phyloP scores from a whole-genome alignment of 2,888 invertebrate genomes.

The Sialis lutaria region DNA sequence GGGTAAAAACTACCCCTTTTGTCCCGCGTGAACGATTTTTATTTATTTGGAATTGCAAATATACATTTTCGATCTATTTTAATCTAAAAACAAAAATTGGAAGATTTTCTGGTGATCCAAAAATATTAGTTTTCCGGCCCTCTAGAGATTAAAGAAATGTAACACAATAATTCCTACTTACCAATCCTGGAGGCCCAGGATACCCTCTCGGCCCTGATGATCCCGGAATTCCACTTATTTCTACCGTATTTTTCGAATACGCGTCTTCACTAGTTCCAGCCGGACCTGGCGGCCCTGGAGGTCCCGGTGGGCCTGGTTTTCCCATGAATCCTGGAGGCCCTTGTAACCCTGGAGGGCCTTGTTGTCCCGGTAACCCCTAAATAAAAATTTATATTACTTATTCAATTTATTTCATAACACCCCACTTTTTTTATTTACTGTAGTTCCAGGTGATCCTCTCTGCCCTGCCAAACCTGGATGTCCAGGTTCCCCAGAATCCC shows the following conservation, averaged over 20 bases:
- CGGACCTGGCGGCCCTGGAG: slow-evolving; percentile 26
- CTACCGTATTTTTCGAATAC: slow-evolving; percentile 14
- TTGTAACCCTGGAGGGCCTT: slow-evolving; percentile 17
- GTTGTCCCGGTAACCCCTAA: slow-evolving; percentile 14
- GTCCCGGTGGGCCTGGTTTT: slow-evolving; percentile 26
- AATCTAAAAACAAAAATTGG: too few relatives aligned
- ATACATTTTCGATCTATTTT: too few relatives aligned
- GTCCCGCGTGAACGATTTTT: too few relatives aligned
- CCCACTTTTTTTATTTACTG: slow-evolving; percentile 15
- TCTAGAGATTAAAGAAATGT: too few relatives aligned
- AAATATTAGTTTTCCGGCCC: too few relatives aligned
- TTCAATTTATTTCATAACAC: neutral
- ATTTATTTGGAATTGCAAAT: too few relatives aligned
- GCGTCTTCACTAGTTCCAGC: slow-evolving; percentile 19
- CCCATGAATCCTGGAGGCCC: slow-evolving; percentile 21
- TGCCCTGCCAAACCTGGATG: slow-evolving; percentile 27
- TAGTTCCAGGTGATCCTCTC: slow-evolving; percentile 26
- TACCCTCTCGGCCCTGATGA: slow-evolving; percentile 32
- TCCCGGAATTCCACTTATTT: slow-evolving; percentile 25
- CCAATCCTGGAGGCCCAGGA: slow-evolving; percentile 34
- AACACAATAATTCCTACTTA: too few relatives aligned
- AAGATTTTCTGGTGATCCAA: too few relatives aligned
- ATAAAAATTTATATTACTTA: neutral
- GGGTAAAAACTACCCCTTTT: too few relatives aligned
- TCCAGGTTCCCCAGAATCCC: slow-evolving; percentile 26